phyloP scores from a whole-genome alignment of 2,113 vertebrate species.

The Periophthalmodon schlosseri region DNA sequence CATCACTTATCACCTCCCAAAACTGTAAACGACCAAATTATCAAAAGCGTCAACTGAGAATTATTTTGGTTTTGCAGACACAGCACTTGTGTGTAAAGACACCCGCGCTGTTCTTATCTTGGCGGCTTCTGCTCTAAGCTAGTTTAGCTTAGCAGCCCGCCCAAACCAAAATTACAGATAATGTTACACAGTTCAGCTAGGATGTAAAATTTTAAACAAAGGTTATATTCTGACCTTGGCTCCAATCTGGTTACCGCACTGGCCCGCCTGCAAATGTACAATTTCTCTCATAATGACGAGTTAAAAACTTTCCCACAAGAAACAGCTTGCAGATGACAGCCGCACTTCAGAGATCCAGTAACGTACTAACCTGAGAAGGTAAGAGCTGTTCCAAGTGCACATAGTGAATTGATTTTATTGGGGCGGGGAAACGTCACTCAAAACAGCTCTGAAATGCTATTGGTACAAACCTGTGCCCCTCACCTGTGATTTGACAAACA shows the following conservation, averaged over 20 bases:
- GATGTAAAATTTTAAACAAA: neutral
- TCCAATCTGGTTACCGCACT: slow-evolving; percentile 65
- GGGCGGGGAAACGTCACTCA: slow-evolving; percentile 9
- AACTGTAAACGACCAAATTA: slow-evolving; percentile 22
- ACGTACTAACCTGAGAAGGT: slow-evolving; percentile 26
- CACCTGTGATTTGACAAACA: slow-evolving; percentile 22
- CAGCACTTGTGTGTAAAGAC: neutral
- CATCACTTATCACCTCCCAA: slow-evolving; percentile 69
- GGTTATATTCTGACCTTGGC: slow-evolving; percentile 39
- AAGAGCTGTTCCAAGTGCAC: neutral
- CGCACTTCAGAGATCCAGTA: neutral
- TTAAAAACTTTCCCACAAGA: neutral
- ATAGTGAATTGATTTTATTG: neutral
- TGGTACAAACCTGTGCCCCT: slow-evolving; percentile 7
- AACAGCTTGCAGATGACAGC: neutral
- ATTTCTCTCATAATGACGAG: slow-evolving; percentile 60
- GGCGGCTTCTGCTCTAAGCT: slow-evolving; percentile 14
- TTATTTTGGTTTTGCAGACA: neutral
- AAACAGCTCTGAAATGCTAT: neutral
- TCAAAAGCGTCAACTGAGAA: neutral
- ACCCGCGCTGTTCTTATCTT: slow-evolving; percentile 11
- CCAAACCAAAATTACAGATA: slow-evolving; percentile 19
- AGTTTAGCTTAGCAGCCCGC: slow-evolving; percentile 20
- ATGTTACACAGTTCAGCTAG: neutral
- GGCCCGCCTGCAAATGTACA: slow-evolving; percentile 61